Evolutionary conservation across 2,888 invertebrate genomes (phyloP), one percentile per base, ranked within the genome.

Genomic region (Andrena praecox): DNA sequence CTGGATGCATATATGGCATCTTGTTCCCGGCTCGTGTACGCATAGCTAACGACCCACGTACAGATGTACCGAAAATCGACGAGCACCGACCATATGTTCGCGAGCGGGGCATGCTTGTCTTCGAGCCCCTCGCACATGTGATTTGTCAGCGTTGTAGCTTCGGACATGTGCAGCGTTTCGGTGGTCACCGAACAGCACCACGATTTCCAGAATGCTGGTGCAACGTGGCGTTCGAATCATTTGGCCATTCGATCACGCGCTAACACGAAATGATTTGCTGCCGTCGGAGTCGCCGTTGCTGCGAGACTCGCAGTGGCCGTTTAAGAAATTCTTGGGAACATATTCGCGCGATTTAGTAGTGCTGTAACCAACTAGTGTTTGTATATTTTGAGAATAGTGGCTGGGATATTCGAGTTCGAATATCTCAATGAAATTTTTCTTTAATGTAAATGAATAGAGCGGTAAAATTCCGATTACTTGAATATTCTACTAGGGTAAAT

Each of bases 11-110:
- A 91, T 91, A 91, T 85, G 91, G 91, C 82, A 89, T 87, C 89
- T 89, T 90, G 91, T 85, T 85, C 88, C 75, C 75, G 78, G 62
- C 84, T 83, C 84, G 80, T 84, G 85, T 86, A 84, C 82, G 85
- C 85, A 84, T 83, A 90, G 85, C 85, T 85, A 82, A 87, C 91
- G 87, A 85, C 90, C 90, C 88, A 90, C 90, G 88, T 91, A 85
- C 80, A 71, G 81, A 81, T 80, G 80, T 88, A 77, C 68, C 85
- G 86, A 68, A 88, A 88, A 85, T 87, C 82, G 77, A 83, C 71
- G 56, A 70, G 72, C 70, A 66, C 54, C 20, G 52, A 10, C 64
- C 72, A 48, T 72, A 69, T 77, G 77, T 42, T 82, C 63, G 56
- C 70, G n/a, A 80, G 66, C 56, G 70, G 70, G 70, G 60, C 64